Evolutionary conservation across 1,140 invertebrate species (phyloP).

Genomic region (Habropoda laboriosa): DNA sequence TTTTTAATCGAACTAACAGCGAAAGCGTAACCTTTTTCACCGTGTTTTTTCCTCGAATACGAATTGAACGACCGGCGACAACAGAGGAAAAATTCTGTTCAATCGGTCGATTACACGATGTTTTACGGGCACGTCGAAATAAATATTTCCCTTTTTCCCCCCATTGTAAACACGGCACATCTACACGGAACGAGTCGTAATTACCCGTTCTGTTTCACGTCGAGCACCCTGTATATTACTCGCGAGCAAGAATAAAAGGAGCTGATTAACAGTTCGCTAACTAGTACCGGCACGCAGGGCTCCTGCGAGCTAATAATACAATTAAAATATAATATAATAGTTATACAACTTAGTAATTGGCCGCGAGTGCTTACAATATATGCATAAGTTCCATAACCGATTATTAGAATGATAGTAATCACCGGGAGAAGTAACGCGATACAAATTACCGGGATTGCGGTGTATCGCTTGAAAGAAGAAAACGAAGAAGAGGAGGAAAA

Average conservation of each 20-base stretch:
- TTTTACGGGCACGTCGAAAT: neutral
- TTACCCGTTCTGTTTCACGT: neutral
- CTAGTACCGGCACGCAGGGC: neutral
- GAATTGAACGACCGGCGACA: no score
- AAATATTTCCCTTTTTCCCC: neutral
- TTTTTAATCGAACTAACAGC: no score
- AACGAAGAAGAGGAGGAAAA: no score
- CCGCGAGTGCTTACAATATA: neutral
- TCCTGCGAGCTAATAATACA: slow-evolving; percentile 15
- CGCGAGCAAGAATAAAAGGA: neutral
- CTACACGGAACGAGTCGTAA: neutral
- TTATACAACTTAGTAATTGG: slow-evolving; percentile 10
- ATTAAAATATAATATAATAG: slow-evolving; percentile 33
- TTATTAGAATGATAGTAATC: slow-evolving; percentile 34
- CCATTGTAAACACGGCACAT: neutral
- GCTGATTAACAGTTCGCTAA: slow-evolving; percentile 25
- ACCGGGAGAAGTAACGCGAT: slow-evolving; percentile 11
- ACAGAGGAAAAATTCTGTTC: no score
- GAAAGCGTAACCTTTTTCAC: no score
- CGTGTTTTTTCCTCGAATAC: no score
- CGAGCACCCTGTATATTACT: neutral
- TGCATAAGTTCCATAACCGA: slow-evolving; percentile 13
- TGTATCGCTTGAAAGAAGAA: neutral
- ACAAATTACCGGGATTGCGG: slow-evolving; percentile 18
- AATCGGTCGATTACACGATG: neutral